Evolutionary conservation across 2,888 invertebrate genomes (phyloP).

Genomic region (Euphydryas editha): DNA sequence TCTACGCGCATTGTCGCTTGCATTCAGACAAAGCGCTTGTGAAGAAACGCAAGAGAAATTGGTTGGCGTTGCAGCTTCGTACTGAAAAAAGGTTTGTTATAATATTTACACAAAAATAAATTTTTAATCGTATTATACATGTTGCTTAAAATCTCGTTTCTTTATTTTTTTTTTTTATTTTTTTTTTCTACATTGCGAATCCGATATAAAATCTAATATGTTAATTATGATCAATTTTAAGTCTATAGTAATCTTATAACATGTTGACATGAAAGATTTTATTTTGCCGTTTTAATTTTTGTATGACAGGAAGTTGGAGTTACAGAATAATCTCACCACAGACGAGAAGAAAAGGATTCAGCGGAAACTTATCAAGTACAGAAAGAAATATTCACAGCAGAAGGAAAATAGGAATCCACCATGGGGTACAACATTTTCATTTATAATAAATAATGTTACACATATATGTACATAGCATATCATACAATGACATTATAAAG

Average conservation of each 20-base stretch:
- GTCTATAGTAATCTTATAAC: too few species aligned
- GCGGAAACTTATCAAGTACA: slow-evolving; percentile 92
- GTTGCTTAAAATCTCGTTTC: neutral
- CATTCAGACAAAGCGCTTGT: slow-evolving; percentile 96
- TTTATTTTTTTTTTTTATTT: neutral
- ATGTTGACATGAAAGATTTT: neutral
- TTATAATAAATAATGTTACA: neutral
- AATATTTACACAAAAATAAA: neutral
- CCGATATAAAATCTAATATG: too few species aligned
- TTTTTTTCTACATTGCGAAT: too few species aligned
- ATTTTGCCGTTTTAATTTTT: slow-evolving; percentile 3
- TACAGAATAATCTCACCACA: slow-evolving; percentile 85
- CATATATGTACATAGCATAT: too few species aligned
- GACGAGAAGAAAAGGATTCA: slow-evolving; percentile 90
- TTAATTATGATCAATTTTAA: too few species aligned
- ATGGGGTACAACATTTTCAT: slow-evolving; percentile 87
- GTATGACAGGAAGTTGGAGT: slow-evolving; percentile 76
- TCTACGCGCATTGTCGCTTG: slow-evolving; percentile 97
- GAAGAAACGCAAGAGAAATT: slow-evolving; percentile 91
- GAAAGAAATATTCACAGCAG: slow-evolving; percentile 90
- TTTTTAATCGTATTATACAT: neutral
- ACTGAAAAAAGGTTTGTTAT: slow-evolving; percentile 84
- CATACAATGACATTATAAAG: too few species aligned
- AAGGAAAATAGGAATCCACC: slow-evolving; percentile 90
- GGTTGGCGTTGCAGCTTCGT: slow-evolving; percentile 92